Conservation (phyloP, 2,888 invertebrate genomes). For the Polyommatus icarus region DNA sequence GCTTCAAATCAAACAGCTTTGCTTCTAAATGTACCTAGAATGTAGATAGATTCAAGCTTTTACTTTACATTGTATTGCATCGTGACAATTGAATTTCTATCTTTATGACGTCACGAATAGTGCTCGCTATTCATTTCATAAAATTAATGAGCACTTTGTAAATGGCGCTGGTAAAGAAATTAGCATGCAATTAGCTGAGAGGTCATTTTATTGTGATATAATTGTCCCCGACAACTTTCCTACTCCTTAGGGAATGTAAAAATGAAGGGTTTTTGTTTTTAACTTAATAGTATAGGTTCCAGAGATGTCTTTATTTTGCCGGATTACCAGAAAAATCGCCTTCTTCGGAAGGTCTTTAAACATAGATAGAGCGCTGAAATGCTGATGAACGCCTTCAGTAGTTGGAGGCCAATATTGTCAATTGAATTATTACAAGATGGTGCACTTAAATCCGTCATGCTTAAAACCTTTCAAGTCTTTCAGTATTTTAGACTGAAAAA, state of each 20-base stretch:
- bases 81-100: neutral
- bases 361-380: too few species aligned
- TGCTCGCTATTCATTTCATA: constrained; percentile 4
- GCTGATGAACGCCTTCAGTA: too few species aligned
- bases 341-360: too few species aligned
- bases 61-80: neutral
- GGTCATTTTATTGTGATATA: constrained; percentile 45
- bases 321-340: neutral
- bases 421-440: too few species aligned
- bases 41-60: too few species aligned
- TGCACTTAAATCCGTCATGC: too few species aligned
- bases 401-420: too few species aligned
- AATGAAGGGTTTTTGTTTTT: neutral
- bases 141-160: neutral
- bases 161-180: constrained; percentile 35
- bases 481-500: too few species aligned
- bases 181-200: constrained; percentile 40
- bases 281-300: neutral
- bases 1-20: too few species aligned
- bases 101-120: neutral
- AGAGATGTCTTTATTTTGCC: neutral
- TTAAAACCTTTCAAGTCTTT: too few species aligned
- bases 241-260: constrained; percentile 34
- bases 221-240: constrained; percentile 45
- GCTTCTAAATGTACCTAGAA: too few species aligned